Percentiles rank a stretch among this genome's conserved stretches.
phyloP scores from a whole-genome alignment of 2,888 invertebrate genomes.

The Blastobasis lacticolella region DNA sequence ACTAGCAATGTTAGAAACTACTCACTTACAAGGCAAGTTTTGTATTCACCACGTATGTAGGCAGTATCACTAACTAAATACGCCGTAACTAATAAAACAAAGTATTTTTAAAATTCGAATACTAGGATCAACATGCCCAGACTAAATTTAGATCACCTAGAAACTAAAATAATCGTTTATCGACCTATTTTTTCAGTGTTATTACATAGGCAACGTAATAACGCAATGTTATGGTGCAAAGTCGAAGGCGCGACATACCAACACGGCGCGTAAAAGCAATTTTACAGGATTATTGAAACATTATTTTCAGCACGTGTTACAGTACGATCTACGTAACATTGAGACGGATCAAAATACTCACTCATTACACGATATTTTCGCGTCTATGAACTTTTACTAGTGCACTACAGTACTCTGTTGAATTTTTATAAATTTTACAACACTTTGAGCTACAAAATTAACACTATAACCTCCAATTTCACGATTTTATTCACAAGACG shows the following conservation, averaged over 20 bases:
- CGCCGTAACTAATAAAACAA: slow-evolving; percentile 5
- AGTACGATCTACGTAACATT: slow-evolving; percentile 31
- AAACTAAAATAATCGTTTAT: slow-evolving; percentile 44
- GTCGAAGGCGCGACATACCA: slow-evolving; percentile 24
- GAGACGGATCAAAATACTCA: slow-evolving; percentile 34
- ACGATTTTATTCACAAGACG: slow-evolving; percentile 48
- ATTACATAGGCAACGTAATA: slow-evolving; percentile 18
- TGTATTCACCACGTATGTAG: neutral
- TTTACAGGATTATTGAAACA: slow-evolving; percentile 34
- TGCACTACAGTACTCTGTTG: too few relatives aligned
- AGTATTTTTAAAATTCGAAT: slow-evolving; percentile 24
- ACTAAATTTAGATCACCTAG: slow-evolving; percentile 56
- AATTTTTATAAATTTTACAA: slow-evolving; percentile 20
- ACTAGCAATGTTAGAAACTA: neutral
- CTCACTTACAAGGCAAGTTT: neutral
- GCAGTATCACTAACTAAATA: neutral
- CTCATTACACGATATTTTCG: slow-evolving; percentile 38
- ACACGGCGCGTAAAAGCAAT: slow-evolving; percentile 33
- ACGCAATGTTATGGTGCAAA: slow-evolving; percentile 27
- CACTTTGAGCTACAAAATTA: slow-evolving; percentile 46
- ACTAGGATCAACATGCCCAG: slow-evolving; percentile 31
- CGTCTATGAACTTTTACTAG: slow-evolving; percentile 15
- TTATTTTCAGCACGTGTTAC: slow-evolving; percentile 49
- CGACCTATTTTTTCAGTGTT: slow-evolving; percentile 27
- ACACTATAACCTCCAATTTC: slow-evolving; percentile 64